Conservation (phyloP, 2,113 vertebrate species). For the Stegostoma tigrinum region DNA sequence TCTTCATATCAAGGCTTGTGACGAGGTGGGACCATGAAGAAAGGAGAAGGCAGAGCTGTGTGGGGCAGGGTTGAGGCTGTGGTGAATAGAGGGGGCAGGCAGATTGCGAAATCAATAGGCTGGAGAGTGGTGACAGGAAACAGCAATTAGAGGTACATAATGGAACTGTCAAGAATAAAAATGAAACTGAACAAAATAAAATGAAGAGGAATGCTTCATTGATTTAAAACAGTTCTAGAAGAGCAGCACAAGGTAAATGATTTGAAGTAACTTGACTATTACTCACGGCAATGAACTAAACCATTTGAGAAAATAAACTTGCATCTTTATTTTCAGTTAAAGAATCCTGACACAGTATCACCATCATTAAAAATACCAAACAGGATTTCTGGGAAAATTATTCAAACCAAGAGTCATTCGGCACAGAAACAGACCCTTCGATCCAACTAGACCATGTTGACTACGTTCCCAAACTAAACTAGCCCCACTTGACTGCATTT, state of each 20-base stretch:
- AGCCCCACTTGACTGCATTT: no score
- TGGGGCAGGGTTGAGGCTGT: not conserved
- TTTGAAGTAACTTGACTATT: not conserved
- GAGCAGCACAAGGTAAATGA: not conserved
- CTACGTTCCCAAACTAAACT: no score
- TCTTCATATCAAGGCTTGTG: not conserved
- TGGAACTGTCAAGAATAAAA: not conserved
- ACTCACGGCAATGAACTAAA: not conserved
- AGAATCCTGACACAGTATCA: not conserved
- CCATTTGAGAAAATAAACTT: not conserved
- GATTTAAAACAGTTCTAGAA: not conserved
- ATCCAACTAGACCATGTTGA: no score
- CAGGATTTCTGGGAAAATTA: not conserved
- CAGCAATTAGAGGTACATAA: not conserved
- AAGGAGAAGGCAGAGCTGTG: not conserved
- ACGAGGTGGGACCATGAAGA: not conserved
- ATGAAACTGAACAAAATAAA: not conserved
- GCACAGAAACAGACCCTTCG: no score
- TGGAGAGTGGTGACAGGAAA: not conserved
- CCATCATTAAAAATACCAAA: not conserved
- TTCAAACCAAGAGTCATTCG: not conserved
- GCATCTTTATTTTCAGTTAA: no score
- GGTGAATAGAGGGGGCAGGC: not conserved
- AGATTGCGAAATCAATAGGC: not conserved
- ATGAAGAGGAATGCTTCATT: not conserved